Conservation (phyloP, 30 jellyfish, hydroid and myxozoan species). For the Turritopsis dohrnii region DNA sequence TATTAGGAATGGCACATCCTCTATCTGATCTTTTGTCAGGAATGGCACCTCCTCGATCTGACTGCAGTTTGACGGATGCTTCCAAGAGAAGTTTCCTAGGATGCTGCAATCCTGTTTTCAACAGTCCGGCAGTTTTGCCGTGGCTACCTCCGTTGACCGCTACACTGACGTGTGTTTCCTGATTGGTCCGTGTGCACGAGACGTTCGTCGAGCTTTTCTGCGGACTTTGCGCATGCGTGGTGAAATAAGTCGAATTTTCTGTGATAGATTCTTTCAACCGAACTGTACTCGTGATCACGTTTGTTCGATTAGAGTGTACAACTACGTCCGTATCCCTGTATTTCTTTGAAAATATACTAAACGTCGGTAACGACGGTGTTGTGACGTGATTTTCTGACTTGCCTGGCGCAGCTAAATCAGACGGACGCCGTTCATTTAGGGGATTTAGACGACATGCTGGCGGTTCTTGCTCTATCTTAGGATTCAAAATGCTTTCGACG, state of each 20-base stretch:
- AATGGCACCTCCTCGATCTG: too few species aligned
- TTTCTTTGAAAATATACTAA: slow-evolving; percentile 18
- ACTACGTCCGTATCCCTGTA: not conserved
- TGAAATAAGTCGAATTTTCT: not conserved
- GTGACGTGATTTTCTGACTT: too few species aligned
- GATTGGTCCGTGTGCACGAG: not conserved
- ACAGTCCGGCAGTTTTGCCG: too few species aligned
- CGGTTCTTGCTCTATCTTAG: too few species aligned
- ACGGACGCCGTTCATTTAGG: too few species aligned
- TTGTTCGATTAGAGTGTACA: not conserved
- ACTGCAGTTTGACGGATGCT: not conserved
- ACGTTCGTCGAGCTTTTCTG: not conserved
- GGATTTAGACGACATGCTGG: too few species aligned
- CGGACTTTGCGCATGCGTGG: not conserved
- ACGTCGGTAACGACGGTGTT: slow-evolving; percentile 14
- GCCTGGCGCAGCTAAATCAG: too few species aligned
- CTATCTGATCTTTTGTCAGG: too few species aligned
- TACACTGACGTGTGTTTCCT: not conserved
- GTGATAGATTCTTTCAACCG: not conserved
- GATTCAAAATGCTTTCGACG: too few species aligned
- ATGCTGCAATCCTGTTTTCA: not conserved
- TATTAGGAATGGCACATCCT: too few species aligned
- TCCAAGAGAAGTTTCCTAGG: not conserved
- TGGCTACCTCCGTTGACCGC: too few species aligned
- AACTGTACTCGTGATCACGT: not conserved